Evolutionary conservation across 2,888 invertebrate species (phyloP).

Genomic region (Dynastes tityus): DNA sequence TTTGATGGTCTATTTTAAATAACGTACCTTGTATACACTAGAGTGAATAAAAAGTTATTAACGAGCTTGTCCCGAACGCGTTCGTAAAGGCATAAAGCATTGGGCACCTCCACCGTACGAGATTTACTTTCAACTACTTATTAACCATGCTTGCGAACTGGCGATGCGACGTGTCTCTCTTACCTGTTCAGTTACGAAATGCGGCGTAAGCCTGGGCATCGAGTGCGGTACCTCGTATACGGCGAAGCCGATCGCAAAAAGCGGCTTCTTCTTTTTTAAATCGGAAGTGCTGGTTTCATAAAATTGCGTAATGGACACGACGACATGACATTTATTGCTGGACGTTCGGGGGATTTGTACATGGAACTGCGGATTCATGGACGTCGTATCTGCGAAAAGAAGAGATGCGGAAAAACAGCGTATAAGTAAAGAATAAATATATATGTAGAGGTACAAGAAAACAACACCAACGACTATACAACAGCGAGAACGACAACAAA

Average conservation of each 20-base stretch:
- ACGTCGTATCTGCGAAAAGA: constrained; percentile 73
- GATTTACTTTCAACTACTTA: background rate
- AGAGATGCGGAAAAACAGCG: constrained; percentile 36
- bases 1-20: background rate
- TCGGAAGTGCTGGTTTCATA: constrained; percentile 73
- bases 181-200: constrained; percentile 76
- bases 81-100: constrained; percentile 5
- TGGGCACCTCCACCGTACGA: background rate
- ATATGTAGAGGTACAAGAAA: background rate
- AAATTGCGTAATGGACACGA: constrained; percentile 81
- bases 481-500: too few species aligned
- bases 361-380: constrained; percentile 82
- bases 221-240: constrained; percentile 80
- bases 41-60: constrained; percentile 20
- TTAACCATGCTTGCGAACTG: background rate
- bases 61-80: background rate
- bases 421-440: constrained; percentile 12
- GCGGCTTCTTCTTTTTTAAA: constrained; percentile 71
- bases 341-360: constrained; percentile 78
- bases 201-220: constrained; percentile 75
- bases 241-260: constrained; percentile 80
- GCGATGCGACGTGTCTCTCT: constrained; percentile 33
- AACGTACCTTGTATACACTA: too few species aligned
- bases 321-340: constrained; percentile 80
- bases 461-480: constrained; percentile 2